phyloP scores from a whole-genome alignment of 2,888 invertebrate species.

The Pegoplata infirma region DNA sequence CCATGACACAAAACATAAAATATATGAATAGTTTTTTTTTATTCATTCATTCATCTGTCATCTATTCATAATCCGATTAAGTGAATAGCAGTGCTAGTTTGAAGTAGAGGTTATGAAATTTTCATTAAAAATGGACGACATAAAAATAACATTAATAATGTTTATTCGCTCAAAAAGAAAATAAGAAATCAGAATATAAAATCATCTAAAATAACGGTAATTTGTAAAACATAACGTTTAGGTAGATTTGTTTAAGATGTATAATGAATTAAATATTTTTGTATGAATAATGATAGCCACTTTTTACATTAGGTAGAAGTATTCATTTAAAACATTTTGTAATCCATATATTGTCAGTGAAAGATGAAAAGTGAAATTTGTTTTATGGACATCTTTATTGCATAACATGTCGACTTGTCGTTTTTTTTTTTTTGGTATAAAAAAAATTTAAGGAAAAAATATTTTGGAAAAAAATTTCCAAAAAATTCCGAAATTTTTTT shows the following conservation, averaged over 20 bases:
- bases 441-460: no score
- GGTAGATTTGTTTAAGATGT: not conserved
- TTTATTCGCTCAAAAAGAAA: not conserved
- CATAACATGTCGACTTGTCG: no score
- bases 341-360: not conserved
- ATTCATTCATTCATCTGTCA: constrained; percentile 42
- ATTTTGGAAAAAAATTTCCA: no score
- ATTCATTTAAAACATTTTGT: no score
- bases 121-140: constrained; percentile 31
- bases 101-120: constrained; percentile 18
- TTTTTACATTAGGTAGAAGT: not conserved
- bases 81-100: constrained; percentile 7
- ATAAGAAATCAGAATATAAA: constrained; percentile 1
- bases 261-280: not conserved
- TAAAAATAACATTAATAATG: constrained; percentile 19
- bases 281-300: not conserved
- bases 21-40: constrained; percentile 38
- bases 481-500: no score
- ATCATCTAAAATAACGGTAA: constrained; percentile 12
- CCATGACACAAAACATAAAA: constrained; percentile 37
- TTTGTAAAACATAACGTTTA: constrained; percentile 28
- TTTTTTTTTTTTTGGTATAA: no score
- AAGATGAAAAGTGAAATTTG: not conserved
- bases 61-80: constrained; percentile 52
- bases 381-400: no score